Evolutionary conservation across 2,888 invertebrate genomes (phyloP), one percentile per base, ranked within the genome.

Genomic region (Galerucella nymphaeae): DNA sequence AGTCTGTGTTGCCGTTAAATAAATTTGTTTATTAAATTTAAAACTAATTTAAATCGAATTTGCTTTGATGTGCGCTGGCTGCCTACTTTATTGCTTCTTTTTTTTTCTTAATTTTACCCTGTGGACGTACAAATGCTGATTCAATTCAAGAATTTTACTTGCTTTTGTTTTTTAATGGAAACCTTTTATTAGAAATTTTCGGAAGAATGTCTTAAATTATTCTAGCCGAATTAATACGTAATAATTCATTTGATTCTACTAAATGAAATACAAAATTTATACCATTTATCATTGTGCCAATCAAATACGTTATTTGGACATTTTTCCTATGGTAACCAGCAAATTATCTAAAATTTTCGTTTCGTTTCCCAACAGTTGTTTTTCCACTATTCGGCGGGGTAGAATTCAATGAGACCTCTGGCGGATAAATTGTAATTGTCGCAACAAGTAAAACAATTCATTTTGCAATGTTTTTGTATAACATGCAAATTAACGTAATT

Each of bases 11-110:
- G 61, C 61, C 45, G 75, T 69, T 75, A 74, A 78, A 77, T 75
- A 77, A 80, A 78, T 80, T 80, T 79, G 76, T 81, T 80, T 80
- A 80, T 79, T 76, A 77, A 77, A 80, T 80, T 78, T 73, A 71
- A 80, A 80, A 80, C 77, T 81, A 82, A 82, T 82, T 81, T 80
- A 78, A 81, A 80, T 77, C 78, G 78, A 79, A 78, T 79, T 80
- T 78, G 76, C 81, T 82, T 82, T 82, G 82, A 82, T 75, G 82
- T 80, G 71, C 79, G 76, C 74, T 78, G 78, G 77, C 76, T 80
- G 73, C 77, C 77, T 73, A 77, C 74, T 78, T 42, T 78, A 80
- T 81, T 80, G 76, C 78, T 78, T 76, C 78, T 81, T 79, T 79
- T 79, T 79, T 53, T 80, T 80, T 78, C 80, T 78, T 59, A 68